These are phyloP conservation scores for Sandelia bainsii DNA, from an alignment of 2,797 vertebrate species.

Conservation along the genomic window DNA sequence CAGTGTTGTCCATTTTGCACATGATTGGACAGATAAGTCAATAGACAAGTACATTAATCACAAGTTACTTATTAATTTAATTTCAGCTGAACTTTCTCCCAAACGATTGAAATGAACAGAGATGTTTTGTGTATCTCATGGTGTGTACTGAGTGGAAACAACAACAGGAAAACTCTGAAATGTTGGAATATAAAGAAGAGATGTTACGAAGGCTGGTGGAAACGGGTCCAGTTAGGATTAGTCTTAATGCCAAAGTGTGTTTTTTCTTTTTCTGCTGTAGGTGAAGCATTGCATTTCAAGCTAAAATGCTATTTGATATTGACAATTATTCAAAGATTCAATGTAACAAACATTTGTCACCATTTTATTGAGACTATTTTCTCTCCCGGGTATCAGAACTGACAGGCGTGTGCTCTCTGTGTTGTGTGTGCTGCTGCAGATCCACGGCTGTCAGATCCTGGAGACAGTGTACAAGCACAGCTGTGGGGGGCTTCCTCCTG, in stretches of 20 bases:
- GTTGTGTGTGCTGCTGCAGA: conserved; percentile 81
- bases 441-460: conserved; percentile 97
- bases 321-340: no score
- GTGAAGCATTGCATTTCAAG: no score
- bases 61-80: neutral
- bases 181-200: no score
- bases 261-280: neutral
- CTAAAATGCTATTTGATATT: neutral
- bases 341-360: no score
- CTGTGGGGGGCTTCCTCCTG: conserved; percentile 95
- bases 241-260: no score
- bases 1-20: neutral
- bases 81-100: neutral
- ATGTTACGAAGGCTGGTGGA: no score
- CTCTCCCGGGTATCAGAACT: neutral
- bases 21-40: neutral
- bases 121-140: neutral
- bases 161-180: neutral
- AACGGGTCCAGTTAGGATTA: no score
- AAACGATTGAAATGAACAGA: neutral
- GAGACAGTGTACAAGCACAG: conserved; percentile 97
- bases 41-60: neutral
- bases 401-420: neutral
- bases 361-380: no score
- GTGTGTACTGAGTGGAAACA: neutral